Evolutionary conservation across 2,113 vertebrate species (phyloP), one percentile per base, ranked within the genome.

Genomic region (Heloderma charlesbogerti): DNA sequence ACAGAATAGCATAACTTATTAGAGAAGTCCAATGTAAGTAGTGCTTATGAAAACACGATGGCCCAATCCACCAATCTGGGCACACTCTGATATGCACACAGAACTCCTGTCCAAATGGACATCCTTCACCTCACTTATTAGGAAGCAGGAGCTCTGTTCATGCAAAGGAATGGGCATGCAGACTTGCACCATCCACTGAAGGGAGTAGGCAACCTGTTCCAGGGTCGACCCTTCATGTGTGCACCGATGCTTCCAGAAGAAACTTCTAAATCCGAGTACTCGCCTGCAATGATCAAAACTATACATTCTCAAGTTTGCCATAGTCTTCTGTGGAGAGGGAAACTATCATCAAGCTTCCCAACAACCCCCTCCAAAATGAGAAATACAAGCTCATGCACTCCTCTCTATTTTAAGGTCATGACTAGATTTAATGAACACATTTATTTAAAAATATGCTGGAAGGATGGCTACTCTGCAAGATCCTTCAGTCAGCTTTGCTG

Each of bases 401-500:
- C 48, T 48, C 29, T 84, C 25, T 66, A 77, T 75, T 48, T 31
- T 10, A 67, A 60, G 27, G n/a, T 27, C 12, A 37, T 84, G 75
- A 75, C 13, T 51, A 18, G 60, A 48, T 78, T 43, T 40, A 71
- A 15, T 40, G 51, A 72, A 72, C 54, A 81, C 84, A 37, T 54
- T 66, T 67, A 88, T 75, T 9, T 31, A 77, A 18, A 80, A 45
- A 15, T 60, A 20, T 43, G 45, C 63, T 75, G 54, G 29, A 77
- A n/a, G 13, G 54, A 69, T 1, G 13, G 27, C 60, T 27, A 69
- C 8, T 90, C 87, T 57, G 45, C n/a, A 92, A 78, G 93, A 57
- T n/a, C 57, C 48, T 92, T 89, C n/a, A 69, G 27, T 43, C 37
- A 67, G 57, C 48, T 83, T 85, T 84, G 18, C 88, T 93, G 92